A percentile compares a stretch with the other conserved stretches of the same genome.
These are phyloP conservation scores for Coelogynopora nodosa DNA, from an alignment of 2,888 invertebrate genomes.

Conservation along the genomic window DNA sequence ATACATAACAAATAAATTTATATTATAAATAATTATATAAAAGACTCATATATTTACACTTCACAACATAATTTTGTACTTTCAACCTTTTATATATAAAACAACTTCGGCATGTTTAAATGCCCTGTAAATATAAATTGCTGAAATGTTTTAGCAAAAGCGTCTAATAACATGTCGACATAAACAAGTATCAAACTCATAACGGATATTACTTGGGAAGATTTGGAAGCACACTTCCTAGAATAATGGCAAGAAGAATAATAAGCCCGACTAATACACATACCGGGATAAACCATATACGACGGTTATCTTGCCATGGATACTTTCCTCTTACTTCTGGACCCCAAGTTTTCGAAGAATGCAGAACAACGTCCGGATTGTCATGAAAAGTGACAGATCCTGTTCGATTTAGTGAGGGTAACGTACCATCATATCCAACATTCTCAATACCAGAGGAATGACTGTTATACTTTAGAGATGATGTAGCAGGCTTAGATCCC, in stretches of 20 bases:
- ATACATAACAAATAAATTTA: too few species aligned
- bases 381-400: neutral
- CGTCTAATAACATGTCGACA: neutral
- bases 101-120: too few species aligned
- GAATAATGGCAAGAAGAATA: neutral
- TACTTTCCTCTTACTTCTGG: neutral
- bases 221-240: neutral
- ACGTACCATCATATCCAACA: neutral
- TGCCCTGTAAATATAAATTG: neutral
- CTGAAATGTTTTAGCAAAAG: neutral
- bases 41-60: too few species aligned
- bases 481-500: neutral
- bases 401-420: neutral
- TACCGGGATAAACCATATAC: neutral
- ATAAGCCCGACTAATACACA: neutral
- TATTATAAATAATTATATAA: too few species aligned
- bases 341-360: neutral
- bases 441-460: neutral
- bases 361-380: neutral
- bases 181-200: neutral
- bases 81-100: too few species aligned
- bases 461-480: neutral
- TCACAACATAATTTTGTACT: too few species aligned
- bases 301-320: neutral
- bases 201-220: neutral